Conservation (phyloP, 2,113 vertebrate species). For the Grammomys surdaster region DNA sequence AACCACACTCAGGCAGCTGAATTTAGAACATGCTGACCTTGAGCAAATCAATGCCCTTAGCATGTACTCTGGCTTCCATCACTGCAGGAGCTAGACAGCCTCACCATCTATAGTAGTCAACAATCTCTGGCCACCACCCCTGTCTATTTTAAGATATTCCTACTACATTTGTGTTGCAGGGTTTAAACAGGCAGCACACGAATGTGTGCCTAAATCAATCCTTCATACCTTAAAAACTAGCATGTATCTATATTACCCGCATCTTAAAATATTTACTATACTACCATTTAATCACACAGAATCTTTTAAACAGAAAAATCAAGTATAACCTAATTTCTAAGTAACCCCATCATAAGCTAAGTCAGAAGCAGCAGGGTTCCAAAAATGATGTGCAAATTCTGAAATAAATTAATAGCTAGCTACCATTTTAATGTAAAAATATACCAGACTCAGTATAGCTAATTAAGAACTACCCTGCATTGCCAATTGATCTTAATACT, state of each 20-base stretch:
- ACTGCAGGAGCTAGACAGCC: conserved; percentile 90
- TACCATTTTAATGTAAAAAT: conserved; percentile 54
- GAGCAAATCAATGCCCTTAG: conserved; percentile 90
- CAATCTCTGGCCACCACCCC: conserved; percentile 89
- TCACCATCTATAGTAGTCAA: conserved; percentile 99
- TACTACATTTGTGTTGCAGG: conserved; percentile 88
- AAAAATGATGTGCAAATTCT: conserved; percentile 56
- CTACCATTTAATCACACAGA: conserved; percentile 63
- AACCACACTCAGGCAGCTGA: conserved; percentile 89
- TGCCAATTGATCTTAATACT: conserved; percentile 19
- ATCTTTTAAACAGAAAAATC: conserved; percentile 61
- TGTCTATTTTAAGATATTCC: conserved; percentile 95
- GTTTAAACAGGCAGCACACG: conserved; percentile 87
- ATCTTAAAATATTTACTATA: conserved; percentile 70
- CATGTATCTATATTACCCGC: conserved; percentile 55
- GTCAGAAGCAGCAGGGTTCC: conserved; percentile 28
- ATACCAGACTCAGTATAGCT: background rate
- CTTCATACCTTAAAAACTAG: conserved; percentile 82
- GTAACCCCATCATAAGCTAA: conserved; percentile 30
- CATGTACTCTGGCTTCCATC: conserved; percentile 95
- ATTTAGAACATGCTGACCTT: conserved; percentile 95
- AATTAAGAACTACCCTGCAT: conserved; percentile 12
- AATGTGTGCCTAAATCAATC: conserved; percentile 83
- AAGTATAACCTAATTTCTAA: conserved; percentile 73
- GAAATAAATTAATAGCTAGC: conserved; percentile 47